A percentile compares a stretch with the other conserved stretches of the same genome.
These are phyloP conservation scores for Micoletzkya japonica DNA, from an alignment of 2,888 invertebrate species.

Conservation along the genomic window DNA sequence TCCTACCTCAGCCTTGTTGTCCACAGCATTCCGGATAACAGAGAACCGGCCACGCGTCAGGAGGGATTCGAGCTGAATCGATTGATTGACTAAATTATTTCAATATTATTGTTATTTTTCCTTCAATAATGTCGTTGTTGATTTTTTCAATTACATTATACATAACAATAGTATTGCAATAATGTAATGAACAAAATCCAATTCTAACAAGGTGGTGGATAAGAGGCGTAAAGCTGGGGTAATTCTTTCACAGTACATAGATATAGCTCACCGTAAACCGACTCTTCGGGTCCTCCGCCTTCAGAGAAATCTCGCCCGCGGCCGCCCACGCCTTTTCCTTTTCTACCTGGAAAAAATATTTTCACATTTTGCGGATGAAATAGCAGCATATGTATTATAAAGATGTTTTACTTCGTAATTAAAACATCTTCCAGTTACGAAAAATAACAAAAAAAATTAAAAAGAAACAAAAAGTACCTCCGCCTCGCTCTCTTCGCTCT, in stretches of 20 bases:
- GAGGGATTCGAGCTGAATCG: constrained; percentile 21
- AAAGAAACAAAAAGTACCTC: constrained; percentile 3
- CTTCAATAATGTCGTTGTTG: too few species aligned
- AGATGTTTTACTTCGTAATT: too few species aligned
- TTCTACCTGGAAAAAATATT: constrained; percentile 14
- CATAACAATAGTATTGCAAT: too few species aligned
- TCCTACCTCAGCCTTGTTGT: constrained; percentile 69
- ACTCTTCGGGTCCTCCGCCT: constrained; percentile 36
- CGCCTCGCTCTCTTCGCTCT: constrained; percentile 43
- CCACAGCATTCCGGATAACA: constrained; percentile 78
- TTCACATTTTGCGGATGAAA: too few species aligned
- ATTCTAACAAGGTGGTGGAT: too few species aligned
- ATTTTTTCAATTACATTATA: too few species aligned
- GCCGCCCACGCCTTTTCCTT: constrained; percentile 31
- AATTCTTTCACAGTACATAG: constrained; percentile 35
- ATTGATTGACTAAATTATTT: constrained; percentile 78
- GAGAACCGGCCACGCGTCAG: constrained; percentile 83
- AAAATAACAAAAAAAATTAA: background rate
- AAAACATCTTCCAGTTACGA: too few species aligned
- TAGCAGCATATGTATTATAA: too few species aligned
- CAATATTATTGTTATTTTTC: background rate
- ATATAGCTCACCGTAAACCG: constrained; percentile 43
- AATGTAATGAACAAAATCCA: too few species aligned
- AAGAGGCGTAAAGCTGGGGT: background rate
- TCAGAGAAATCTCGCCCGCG: constrained; percentile 25